Base-by-base conservation (phyloP, 2,113 vertebrate species). In the Rallus limicola region DNA sequence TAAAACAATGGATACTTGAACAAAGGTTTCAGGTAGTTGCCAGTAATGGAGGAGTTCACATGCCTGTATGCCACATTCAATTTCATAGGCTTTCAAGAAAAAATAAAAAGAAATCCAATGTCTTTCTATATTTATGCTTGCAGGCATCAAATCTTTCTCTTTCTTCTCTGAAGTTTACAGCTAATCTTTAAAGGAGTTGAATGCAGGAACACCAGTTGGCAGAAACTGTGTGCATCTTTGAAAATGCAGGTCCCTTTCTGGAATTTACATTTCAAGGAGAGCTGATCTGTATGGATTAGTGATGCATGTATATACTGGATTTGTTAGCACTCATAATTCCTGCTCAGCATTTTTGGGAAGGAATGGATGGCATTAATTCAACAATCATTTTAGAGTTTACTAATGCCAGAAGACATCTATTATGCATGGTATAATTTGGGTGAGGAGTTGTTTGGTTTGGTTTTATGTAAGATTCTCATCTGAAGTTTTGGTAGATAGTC, bases 181-280 rank as follows among this genome's bases (percentile, higher is more conserved):
- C 86, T 95, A 92, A 95, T 95, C 83, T 94, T 91, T 95, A 82
- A 91, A 71, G 65, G n/a, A 70, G 40, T 46, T 91, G 71, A 90
- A 88, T 71, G 46, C 77, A 74, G 72, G 40, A 92, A 48, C 34
- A 70, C 20, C 55, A 40, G 60, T 44, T 88, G 76, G 69, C 62
- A 79, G 69, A 82, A 93, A 50, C 64, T 87, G 17, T 59, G 19
- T 28, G 46, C 31, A 67, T 72, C 82, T 95, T 88, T 83, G 86
- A 90, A 91, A 94, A 67, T 74, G 42, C 78, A 69, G 71, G 36
- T 92, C 53, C 64, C 77, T 67, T 59, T 90, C 79, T 74, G 40
- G 88, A 95, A 90, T 93, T 94, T 91, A 80, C 76, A 68, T 96
- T 95, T 95, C 86, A 95, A 92, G 85, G 81, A 85, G 40, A 94